phyloP scores from a whole-genome alignment of 2,797 vertebrate genomes.

The Trachops cirrhosus region DNA sequence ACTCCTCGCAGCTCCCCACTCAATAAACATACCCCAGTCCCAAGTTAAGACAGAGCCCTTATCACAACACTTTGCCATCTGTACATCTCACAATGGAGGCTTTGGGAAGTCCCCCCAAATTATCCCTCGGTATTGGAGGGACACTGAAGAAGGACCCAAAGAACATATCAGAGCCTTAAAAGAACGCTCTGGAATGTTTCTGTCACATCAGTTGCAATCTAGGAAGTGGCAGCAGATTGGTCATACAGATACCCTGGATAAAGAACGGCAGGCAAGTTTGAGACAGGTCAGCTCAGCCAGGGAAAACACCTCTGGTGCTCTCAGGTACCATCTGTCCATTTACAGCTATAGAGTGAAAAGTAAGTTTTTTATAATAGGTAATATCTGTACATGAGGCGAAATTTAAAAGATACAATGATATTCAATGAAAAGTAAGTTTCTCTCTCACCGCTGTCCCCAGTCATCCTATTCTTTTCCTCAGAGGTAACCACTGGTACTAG shows the following conservation, averaged over 20 bases:
- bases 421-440: background rate
- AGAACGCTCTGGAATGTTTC: constrained; percentile 8
- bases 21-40: background rate
- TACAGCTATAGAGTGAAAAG: background rate
- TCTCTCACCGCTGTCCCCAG: background rate
- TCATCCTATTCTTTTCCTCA: background rate
- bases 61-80: background rate
- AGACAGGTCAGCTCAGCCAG: background rate
- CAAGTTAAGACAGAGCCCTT: background rate
- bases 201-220: constrained; percentile 37
- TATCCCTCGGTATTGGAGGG: background rate
- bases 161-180: background rate
- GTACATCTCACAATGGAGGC: background rate
- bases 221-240: constrained; percentile 49
- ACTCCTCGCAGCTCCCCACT: background rate
- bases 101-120: background rate
- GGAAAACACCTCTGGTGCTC: background rate
- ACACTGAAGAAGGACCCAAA: background rate
- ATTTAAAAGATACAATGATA: background rate
- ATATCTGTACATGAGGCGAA: background rate
- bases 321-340: background rate
- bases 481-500: background rate
- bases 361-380: background rate
- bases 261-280: background rate
- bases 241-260: background rate